Base-by-base conservation (phyloP, 2,888 invertebrate species). In the Alitta virens region DNA sequence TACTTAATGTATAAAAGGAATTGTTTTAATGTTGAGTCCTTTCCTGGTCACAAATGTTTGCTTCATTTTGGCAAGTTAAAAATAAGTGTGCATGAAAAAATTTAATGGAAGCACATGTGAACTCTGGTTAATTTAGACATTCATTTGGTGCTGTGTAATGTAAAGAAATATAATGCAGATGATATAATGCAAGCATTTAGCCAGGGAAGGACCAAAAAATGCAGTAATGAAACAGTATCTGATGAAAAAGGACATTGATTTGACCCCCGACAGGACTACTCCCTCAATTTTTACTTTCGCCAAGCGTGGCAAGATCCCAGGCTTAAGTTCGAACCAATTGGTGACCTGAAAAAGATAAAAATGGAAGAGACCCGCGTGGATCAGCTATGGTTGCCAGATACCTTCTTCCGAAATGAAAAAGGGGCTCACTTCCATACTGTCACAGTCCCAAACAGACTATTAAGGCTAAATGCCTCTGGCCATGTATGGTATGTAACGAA, bases 251-350 rank as follows among this genome's bases (percentile, higher is more conserved):
- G 33, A 7, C 33, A 33, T 33, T 33, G 33, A 33, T 38, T 18
- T 55, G 18, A 49, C 33, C 40, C 23, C 55, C 49, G n/a, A 1
- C 53, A 68, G 68, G 68, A 68, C 52, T 67, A 63, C 57, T 58
- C 66, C 21, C 14, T 69, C 40, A 68, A 64, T 52, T 63, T 69
- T 57, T 69, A 66, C 66, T 53, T 67, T 27, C 64, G 69, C 3
- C 69, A 68, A 52, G 52, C 46, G 1, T 69, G 69, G 69, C 25
- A 46, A 49, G 69, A 69, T 42, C 67, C 66, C 14, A 54, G 69
- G 7, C 49, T 69, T 54, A 26, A 24, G 16, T 60, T 56, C 42
- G 33, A 42, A 16, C 58, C 63, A n/a, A n/a, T 46, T 9, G 38
- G 33, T 24, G 50, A 21, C 16, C n/a, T 26, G 9, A 60, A 54